These are phyloP conservation scores for Griposia aprilina DNA, from an alignment of 2,888 invertebrate genomes.

Conservation along the genomic window DNA sequence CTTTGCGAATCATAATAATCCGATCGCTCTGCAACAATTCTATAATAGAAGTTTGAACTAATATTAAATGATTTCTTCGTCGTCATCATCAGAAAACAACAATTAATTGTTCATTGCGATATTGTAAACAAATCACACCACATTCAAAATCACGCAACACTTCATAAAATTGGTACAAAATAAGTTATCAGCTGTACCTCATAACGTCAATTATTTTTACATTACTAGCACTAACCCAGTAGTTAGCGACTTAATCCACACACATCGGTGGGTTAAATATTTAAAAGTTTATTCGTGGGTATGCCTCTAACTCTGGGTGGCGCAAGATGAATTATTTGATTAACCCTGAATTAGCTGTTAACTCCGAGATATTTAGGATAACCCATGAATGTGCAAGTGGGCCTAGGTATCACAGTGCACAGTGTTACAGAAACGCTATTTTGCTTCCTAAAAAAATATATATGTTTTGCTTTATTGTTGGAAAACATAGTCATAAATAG, in stretches of 20 bases:
- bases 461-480: background rate
- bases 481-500: background rate
- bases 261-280: background rate
- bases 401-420: background rate
- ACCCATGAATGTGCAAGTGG: background rate
- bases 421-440: background rate
- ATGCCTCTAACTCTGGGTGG: background rate
- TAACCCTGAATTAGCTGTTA: background rate
- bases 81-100: background rate
- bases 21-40: too few relatives aligned
- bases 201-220: background rate
- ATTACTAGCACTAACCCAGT: background rate
- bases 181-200: background rate
- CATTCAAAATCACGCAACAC: background rate
- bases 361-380: too few relatives aligned
- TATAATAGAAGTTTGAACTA: too few relatives aligned
- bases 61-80: background rate
- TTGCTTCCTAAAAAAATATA: background rate
- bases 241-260: too few relatives aligned
- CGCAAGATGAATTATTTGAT: background rate
- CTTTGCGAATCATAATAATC: background rate
- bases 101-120: background rate
- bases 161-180: background rate
- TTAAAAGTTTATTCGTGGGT: background rate
- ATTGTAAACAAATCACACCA: background rate